Percentiles rank a stretch among this genome's conserved stretches.
These are phyloP conservation scores for Synergus itoensis DNA, from an alignment of 2,888 invertebrate species.

Conservation along the genomic window DNA sequence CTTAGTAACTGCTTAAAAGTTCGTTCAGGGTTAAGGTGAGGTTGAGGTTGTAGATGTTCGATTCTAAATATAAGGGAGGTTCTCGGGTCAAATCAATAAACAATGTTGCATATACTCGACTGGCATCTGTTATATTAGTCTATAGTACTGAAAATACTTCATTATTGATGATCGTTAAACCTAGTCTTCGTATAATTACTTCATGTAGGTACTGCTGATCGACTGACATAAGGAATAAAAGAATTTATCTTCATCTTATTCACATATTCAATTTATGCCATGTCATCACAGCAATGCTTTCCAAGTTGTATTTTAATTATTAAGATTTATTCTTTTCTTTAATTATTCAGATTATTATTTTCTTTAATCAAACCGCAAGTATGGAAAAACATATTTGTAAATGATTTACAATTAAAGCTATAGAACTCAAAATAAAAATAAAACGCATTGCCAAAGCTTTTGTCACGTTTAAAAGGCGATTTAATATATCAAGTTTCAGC, in stretches of 20 bases:
- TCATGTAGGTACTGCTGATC: too few species aligned
- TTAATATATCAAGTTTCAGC: neutral
- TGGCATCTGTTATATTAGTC: neutral
- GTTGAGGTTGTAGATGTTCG: slow-evolving; percentile 46
- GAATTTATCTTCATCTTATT: too few species aligned
- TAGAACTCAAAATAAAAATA: neutral
- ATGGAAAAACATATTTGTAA: neutral
- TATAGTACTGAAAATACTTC: slow-evolving; percentile 3
- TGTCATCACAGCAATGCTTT: neutral
- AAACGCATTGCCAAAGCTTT: neutral
- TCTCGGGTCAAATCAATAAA: slow-evolving; percentile 52
- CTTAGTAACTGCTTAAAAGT: slow-evolving; percentile 27
- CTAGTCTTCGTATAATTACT: neutral
- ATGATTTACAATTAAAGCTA: neutral
- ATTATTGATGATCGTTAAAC: slow-evolving; percentile 8
- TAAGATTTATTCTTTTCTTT: neutral
- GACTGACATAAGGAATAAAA: neutral
- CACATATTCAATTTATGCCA: neutral
- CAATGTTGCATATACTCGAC: slow-evolving; percentile 10
- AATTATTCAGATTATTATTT: too few species aligned
- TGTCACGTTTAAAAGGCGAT: neutral
- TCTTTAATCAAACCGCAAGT: neutral
- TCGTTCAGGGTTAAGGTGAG: slow-evolving; percentile 48
- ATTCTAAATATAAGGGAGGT: slow-evolving; percentile 50
- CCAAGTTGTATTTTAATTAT: neutral